These are phyloP conservation scores for Cyanoderma ruficeps DNA, from an alignment of 2,113 vertebrate species.

Conservation along the genomic window DNA sequence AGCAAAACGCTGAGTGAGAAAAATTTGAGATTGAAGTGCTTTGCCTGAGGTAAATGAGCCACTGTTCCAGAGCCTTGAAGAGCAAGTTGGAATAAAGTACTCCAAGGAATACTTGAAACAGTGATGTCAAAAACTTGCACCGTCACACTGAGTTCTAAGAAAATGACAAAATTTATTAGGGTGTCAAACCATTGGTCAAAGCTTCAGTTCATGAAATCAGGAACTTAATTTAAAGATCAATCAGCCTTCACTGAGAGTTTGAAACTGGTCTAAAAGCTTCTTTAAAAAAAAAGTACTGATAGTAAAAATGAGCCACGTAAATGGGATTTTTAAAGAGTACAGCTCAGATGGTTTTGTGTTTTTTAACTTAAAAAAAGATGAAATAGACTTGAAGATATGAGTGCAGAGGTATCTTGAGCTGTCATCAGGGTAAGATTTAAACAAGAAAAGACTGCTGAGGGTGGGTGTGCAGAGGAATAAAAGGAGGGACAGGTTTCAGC, in stretches of 20 bases:
- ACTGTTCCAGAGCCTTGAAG: neutral
- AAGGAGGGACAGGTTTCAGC: neutral
- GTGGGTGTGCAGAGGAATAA: neutral
- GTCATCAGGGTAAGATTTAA: neutral
- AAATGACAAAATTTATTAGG: neutral
- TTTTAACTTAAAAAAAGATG: constrained; percentile 11
- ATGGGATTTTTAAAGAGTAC: neutral
- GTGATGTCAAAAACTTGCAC: neutral
- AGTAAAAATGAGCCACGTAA: neutral
- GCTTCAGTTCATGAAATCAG: neutral
- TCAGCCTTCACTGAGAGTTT: neutral
- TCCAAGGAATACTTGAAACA: constrained; percentile 1
- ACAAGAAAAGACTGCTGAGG: neutral
- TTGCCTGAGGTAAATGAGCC: neutral
- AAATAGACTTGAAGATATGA: neutral
- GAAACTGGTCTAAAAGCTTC: constrained; percentile 24
- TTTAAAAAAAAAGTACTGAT: neutral
- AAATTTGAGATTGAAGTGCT: neutral
- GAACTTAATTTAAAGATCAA: neutral
- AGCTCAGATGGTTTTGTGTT: neutral
- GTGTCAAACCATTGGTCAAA: constrained; percentile 16
- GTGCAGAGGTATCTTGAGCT: neutral
- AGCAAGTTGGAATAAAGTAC: neutral
- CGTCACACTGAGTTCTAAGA: neutral
- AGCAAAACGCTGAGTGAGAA: neutral